Conservation (phyloP, 2,113 vertebrate species). For the Chauna torquata region DNA sequence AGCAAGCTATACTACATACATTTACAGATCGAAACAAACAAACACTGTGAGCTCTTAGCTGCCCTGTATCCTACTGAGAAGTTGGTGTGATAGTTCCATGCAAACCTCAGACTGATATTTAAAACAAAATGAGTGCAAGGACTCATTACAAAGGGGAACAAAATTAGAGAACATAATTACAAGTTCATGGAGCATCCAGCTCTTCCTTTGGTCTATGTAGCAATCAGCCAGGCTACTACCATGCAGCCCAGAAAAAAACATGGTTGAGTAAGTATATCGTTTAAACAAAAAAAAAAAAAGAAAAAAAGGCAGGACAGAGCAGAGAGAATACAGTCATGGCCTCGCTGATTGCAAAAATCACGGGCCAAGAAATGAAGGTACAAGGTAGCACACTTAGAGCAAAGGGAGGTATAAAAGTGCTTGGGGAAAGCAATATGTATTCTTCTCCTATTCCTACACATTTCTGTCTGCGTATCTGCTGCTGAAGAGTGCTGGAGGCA, state of each 20-base stretch:
- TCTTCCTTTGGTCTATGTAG: background rate
- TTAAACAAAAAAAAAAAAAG: background rate
- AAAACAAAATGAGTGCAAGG: background rate
- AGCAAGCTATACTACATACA: background rate
- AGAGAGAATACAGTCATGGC: background rate
- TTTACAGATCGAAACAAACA: background rate
- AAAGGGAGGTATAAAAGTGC: background rate
- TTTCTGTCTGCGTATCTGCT: background rate
- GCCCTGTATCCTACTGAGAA: background rate
- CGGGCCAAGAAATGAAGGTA: background rate
- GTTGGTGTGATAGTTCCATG: background rate
- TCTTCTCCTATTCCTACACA: background rate
- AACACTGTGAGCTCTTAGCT: background rate
- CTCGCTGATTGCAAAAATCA: rapidly evolving
- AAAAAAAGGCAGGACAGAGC: background rate
- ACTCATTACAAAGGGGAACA: background rate
- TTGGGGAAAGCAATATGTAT: background rate
- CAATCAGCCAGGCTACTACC: background rate
- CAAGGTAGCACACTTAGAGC: background rate
- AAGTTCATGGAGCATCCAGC: background rate
- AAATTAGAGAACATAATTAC: background rate
- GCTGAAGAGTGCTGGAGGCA: background rate
- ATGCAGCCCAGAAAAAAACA: background rate
- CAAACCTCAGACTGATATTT: background rate
- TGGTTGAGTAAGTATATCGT: background rate